A percentile compares a stretch with the other conserved stretches of the same genome.
These are phyloP conservation scores for Aratinga solstitialis DNA, from an alignment of 2,797 vertebrate species.

Conservation along the genomic window DNA sequence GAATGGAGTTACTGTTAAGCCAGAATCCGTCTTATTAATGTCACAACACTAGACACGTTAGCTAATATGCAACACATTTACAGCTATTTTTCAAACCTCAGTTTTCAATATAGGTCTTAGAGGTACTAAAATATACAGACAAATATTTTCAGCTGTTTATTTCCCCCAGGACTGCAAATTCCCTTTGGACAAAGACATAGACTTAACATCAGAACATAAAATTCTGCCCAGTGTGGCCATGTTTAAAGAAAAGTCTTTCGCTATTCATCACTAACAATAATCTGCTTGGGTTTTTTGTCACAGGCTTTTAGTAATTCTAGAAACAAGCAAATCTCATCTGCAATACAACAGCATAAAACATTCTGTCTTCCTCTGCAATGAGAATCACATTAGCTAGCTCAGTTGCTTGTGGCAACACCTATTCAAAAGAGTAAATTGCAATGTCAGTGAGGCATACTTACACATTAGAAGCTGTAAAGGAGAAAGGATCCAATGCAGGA, in stretches of 20 bases:
- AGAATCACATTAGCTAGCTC: neutral
- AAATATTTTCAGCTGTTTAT: neutral
- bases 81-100: neutral
- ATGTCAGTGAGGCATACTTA: neutral
- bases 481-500: neutral
- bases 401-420: neutral
- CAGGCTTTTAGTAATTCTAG: neutral
- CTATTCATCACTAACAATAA: neutral
- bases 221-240: neutral
- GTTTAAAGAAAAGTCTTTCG: neutral
- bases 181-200: neutral
- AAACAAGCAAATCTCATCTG: neutral
- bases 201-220: neutral
- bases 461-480: neutral
- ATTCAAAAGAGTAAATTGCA: neutral
- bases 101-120: neutral
- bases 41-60: neutral
- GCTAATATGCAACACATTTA: neutral
- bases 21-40: neutral
- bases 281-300: neutral
- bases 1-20: neutral
- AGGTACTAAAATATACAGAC: neutral
- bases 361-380: neutral
- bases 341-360: neutral
- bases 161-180: neutral